Conservation (phyloP, 2,113 vertebrate species). For the Blennius ocellaris region DNA sequence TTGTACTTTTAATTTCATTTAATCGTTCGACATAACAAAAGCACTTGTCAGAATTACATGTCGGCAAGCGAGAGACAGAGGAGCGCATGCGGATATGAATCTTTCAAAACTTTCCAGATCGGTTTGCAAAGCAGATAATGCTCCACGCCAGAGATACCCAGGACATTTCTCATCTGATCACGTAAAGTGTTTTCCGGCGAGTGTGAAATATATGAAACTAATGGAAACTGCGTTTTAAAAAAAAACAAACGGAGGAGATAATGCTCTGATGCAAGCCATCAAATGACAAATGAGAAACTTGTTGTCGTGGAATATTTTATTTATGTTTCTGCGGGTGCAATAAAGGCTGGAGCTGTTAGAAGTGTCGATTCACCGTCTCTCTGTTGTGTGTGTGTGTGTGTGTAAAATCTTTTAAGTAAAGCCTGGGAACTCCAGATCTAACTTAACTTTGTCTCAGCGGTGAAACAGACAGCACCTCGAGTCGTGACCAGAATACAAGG, state of each 20-base stretch:
- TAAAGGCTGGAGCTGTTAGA: constrained; percentile 13
- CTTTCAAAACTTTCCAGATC: constrained; percentile 15
- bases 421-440: constrained; percentile 37
- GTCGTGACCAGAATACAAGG: constrained; percentile 21
- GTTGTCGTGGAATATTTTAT: constrained; percentile 24
- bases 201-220: constrained; percentile 25
- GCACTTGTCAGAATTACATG: constrained; percentile 44
- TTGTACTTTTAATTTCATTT: constrained; percentile 57
- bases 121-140: neutral
- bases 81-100: constrained; percentile 15
- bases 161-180: constrained; percentile 21
- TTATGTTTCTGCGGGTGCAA: constrained; percentile 12
- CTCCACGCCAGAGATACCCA: neutral
- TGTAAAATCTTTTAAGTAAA: constrained; percentile 28
- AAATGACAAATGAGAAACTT: constrained; percentile 32
- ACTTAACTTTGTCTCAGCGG: constrained; percentile 41
- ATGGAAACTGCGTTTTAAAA: constrained; percentile 28
- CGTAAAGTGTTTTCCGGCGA: constrained; percentile 6
- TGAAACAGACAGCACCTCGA: constrained; percentile 10
- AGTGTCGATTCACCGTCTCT: constrained; percentile 26
- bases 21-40: constrained; percentile 62
- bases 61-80: neutral
- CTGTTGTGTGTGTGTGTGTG: constrained; percentile 5
- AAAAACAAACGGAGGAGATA: neutral
- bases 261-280: constrained; percentile 35